These are phyloP conservation scores for Pimephales promelas DNA, from an alignment of 2,113 vertebrate genomes.

Conservation along the genomic window DNA sequence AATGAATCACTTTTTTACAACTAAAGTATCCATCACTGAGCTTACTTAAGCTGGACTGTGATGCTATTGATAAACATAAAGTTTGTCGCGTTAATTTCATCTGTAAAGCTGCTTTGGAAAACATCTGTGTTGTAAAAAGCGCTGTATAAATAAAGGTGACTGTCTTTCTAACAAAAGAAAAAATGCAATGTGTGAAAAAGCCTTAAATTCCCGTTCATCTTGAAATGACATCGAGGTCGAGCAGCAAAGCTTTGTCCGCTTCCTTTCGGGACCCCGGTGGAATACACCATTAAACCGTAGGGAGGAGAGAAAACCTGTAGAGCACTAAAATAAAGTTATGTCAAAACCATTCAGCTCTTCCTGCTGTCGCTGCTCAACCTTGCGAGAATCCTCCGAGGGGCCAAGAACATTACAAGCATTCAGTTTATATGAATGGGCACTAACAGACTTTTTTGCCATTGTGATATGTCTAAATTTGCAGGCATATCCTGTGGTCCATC, in stretches of 20 bases:
- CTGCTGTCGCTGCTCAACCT: constrained; percentile 85
- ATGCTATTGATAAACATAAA: no score
- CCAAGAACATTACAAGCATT: constrained; percentile 92
- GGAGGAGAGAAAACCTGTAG: constrained; percentile 87
- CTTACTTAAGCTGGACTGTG: no score
- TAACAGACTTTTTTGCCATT: constrained; percentile 98
- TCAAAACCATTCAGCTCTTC: constrained; percentile 97
- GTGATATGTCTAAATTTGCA: constrained; percentile 92
- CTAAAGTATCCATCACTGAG: no score
- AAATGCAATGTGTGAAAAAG: not conserved
- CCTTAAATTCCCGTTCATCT: constrained; percentile 62
- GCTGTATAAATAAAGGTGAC: no score
- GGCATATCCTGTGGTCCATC: constrained; percentile 97
- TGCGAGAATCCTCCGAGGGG: constrained; percentile 85
- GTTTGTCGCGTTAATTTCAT: no score
- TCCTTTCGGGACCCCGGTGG: constrained; percentile 85
- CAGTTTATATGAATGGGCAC: constrained; percentile 96
- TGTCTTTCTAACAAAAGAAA: not conserved
- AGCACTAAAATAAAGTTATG: constrained; percentile 94
- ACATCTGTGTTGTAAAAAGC: no score
- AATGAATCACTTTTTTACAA: no score
- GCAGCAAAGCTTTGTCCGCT: constrained; percentile 89
- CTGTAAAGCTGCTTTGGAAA: no score
- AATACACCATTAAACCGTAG: constrained; percentile 90
- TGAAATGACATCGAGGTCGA: constrained; percentile 86